These are phyloP conservation scores for Sciurus vulgaris DNA, from an alignment of 2,797 vertebrate genomes.

Conservation along the genomic window DNA sequence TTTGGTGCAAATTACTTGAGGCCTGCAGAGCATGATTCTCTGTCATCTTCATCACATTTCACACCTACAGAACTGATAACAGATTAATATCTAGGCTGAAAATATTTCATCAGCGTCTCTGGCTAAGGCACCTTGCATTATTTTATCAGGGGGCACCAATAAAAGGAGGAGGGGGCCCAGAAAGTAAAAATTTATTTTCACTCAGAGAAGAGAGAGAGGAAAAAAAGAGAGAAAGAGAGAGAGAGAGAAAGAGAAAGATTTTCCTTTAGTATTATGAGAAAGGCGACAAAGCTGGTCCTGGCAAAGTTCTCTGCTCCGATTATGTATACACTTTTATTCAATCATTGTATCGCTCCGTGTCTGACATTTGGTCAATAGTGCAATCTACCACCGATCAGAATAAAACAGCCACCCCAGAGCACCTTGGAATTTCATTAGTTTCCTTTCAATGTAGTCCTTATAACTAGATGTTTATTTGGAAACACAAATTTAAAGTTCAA, in stretches of 20 bases:
- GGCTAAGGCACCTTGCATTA: slow-evolving; percentile 87
- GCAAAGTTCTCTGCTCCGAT: slow-evolving; percentile 92
- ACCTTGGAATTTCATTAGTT: slow-evolving; percentile 95
- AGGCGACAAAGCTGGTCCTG: slow-evolving; percentile 87
- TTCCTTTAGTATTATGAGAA: slow-evolving; percentile 90
- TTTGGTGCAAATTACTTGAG: slow-evolving; percentile 90
- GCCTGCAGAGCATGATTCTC: slow-evolving; percentile 87
- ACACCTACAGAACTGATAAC: slow-evolving; percentile 89
- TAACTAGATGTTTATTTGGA: slow-evolving; percentile 91
- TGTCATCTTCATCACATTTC: slow-evolving; percentile 92
- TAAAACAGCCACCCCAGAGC: slow-evolving; percentile 92
- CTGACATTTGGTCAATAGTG: slow-evolving; percentile 98
- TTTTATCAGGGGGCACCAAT: slow-evolving; percentile 85
- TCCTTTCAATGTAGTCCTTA: slow-evolving; percentile 90
- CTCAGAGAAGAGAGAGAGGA: slow-evolving; percentile 60
- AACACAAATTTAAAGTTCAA: slow-evolving; percentile 88
- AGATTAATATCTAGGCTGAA: slow-evolving; percentile 91
- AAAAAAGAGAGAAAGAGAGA: slow-evolving; percentile 69
- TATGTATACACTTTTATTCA: slow-evolving; percentile 96
- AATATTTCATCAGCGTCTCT: slow-evolving; percentile 90
- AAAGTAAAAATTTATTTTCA: slow-evolving; percentile 75
- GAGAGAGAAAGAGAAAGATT: slow-evolving; percentile 72
- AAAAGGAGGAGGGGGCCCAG: slow-evolving; percentile 66
- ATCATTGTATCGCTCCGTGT: slow-evolving; percentile 91
- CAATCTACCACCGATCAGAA: slow-evolving; percentile 96